These are phyloP conservation scores for Pyxicephalus adspersus DNA, from an alignment of 2,113 vertebrate species.

Conservation along the genomic window DNA sequence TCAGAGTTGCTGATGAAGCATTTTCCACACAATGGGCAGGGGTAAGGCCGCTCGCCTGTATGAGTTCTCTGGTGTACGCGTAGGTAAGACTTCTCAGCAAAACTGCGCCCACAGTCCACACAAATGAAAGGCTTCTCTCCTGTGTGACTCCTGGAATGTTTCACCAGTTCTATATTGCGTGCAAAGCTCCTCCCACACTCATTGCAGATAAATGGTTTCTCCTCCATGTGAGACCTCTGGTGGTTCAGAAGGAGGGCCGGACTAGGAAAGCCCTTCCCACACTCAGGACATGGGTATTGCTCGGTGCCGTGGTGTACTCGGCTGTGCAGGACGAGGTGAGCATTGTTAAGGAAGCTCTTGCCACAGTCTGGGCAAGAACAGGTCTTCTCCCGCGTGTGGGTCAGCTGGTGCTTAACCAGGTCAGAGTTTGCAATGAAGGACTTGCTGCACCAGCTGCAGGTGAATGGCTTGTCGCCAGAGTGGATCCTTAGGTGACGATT, in stretches of 20 bases:
- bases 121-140: not conserved
- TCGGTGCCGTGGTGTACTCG: not conserved
- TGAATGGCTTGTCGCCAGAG: not conserved
- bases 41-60: no score
- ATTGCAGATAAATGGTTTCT: not conserved
- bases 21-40: no score
- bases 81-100: not conserved
- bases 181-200: no score
- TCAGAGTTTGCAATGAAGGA: not conserved
- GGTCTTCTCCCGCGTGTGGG: not conserved
- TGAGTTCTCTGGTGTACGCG: not conserved
- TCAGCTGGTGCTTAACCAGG: not conserved
- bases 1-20: no score
- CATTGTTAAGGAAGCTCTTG: not conserved
- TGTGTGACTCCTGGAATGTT: no score
- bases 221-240: constrained; percentile 12
- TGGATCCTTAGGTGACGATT: not conserved
- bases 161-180: no score
- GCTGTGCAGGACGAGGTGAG: not conserved
- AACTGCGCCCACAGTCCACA: not conserved
- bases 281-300: constrained; percentile 2
- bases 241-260: not conserved
- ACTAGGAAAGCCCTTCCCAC: not conserved
- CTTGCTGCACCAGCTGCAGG: not conserved
- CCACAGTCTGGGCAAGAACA: not conserved